A percentile compares a stretch with the other conserved stretches of the same genome.
Evolutionary conservation across 2,888 invertebrate genomes (phyloP).

Genomic region (Aricia artaxerxes): DNA sequence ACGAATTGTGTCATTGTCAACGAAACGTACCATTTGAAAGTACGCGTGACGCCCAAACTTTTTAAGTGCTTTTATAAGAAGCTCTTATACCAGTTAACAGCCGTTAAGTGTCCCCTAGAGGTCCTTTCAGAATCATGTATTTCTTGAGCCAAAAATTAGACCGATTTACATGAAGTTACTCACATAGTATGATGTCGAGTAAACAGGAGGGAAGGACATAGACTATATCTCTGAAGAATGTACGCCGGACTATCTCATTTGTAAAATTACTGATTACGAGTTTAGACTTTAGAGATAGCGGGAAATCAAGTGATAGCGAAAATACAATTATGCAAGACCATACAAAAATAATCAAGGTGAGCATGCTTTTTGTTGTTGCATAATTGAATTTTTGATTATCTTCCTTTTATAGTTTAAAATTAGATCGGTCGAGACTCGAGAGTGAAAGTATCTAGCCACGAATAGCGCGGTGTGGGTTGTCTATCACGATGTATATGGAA

Average conservation of each 20-base stretch:
- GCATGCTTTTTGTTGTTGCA: background rate
- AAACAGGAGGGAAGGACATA: too few species aligned
- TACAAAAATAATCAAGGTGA: background rate
- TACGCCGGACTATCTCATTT: too few species aligned
- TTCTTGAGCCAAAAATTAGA: too few species aligned
- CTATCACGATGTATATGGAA: constrained; percentile 14
- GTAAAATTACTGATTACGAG: background rate
- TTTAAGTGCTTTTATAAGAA: background rate
- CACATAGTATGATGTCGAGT: too few species aligned
- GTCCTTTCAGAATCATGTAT: too few species aligned
- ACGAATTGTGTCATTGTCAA: background rate
- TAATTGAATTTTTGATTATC: constrained; percentile 13
- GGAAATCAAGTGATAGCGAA: background rate
- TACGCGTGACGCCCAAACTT: background rate
- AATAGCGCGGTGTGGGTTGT: constrained; percentile 20
- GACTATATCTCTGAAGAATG: too few species aligned
- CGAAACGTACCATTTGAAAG: background rate
- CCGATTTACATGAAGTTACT: too few species aligned
- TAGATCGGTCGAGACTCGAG: background rate
- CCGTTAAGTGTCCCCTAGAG: background rate
- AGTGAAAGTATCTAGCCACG: constrained; percentile 7
- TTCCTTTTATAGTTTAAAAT: constrained; percentile 6
- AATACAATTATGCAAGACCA: constrained; percentile 6
- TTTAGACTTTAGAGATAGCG: background rate
- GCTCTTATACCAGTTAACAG: background rate